Evolutionary conservation across 64 coral and sea anemone species (phyloP).

Genomic region (Dendronephthya gigantea): DNA sequence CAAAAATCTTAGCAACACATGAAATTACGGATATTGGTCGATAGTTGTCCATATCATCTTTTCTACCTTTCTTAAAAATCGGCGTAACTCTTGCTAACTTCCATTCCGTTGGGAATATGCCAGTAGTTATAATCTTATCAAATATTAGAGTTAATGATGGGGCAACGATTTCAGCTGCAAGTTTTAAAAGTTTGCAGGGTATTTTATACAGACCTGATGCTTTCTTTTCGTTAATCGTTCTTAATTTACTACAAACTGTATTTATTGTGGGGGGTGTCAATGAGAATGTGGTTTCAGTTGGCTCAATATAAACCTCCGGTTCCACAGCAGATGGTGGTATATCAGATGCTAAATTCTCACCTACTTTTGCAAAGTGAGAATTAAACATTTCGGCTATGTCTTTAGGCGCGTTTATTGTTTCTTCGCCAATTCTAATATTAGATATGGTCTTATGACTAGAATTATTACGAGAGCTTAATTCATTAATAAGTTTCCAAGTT

Average conservation of each 20-base stretch:
- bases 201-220: neutral
- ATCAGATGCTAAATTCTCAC: neutral
- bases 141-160: no score
- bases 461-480: neutral
- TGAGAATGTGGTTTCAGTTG: neutral
- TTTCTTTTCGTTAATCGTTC: neutral
- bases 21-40: no score
- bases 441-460: neutral
- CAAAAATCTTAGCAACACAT: no score
- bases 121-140: neutral
- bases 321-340: no score
- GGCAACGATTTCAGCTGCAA: neutral
- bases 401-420: no score
- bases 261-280: neutral
- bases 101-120: neutral
- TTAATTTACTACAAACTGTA: neutral
- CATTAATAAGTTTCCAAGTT: neutral
- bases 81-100: slow-evolving; percentile 1
- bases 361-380: neutral
- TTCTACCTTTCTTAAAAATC: neutral
- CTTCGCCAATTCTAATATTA: no score
- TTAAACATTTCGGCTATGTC: no score
- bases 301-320: neutral
- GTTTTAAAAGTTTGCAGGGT: neutral
- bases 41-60: no score